phyloP scores from a whole-genome alignment of 2,888 invertebrate genomes.

The Heliconius hortense region DNA sequence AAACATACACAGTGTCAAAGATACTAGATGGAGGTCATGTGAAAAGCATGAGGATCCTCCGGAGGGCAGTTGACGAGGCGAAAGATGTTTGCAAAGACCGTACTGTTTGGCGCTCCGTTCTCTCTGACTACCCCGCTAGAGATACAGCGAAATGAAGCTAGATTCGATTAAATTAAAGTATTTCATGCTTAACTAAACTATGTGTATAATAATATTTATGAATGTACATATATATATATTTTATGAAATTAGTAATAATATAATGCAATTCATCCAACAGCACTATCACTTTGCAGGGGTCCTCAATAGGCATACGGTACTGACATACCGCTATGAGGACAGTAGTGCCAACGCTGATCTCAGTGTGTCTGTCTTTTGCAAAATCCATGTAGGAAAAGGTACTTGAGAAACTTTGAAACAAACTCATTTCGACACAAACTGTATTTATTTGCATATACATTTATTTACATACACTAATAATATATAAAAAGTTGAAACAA shows the following conservation, averaged over 20 bases:
- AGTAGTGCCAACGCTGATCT: conserved; percentile 76
- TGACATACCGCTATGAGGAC: conserved; percentile 79
- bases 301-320: conserved; percentile 78
- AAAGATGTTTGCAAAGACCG: too few species aligned
- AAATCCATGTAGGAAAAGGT: conserved; percentile 83
- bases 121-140: too few species aligned
- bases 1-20: too few species aligned
- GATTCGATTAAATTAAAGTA: not conserved
- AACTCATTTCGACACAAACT: conserved; percentile 14
- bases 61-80: too few species aligned
- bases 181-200: not conserved
- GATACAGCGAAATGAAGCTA: too few species aligned
- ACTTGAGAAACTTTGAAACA: conserved; percentile 47
- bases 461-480: not conserved
- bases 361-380: conserved; percentile 80
- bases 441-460: not conserved
- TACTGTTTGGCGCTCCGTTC: too few species aligned
- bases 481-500: not conserved
- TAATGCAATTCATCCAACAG: conserved; percentile 36
- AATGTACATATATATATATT: not conserved
- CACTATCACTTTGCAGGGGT: conserved; percentile 74
- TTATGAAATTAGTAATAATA: not conserved
- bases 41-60: too few species aligned
- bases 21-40: too few species aligned
- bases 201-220: not conserved